phyloP scores from a whole-genome alignment of 2,113 vertebrate genomes.

The Dromiciops gliroides region DNA sequence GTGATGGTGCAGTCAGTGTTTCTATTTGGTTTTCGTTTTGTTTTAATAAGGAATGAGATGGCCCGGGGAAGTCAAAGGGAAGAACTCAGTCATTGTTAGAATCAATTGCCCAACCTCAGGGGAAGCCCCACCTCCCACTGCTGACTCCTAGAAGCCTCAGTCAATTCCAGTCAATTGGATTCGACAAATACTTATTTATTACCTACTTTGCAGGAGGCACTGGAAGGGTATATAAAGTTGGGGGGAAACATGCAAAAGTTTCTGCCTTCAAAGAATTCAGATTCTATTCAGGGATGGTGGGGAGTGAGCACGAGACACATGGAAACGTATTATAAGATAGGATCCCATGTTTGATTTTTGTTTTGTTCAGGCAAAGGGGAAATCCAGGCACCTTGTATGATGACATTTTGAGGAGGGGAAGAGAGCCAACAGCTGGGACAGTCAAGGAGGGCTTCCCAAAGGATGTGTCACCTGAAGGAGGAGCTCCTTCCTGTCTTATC shows the following conservation, averaged over 20 bases:
- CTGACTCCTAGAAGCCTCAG: not conserved
- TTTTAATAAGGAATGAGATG: not conserved
- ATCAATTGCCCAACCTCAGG: not conserved
- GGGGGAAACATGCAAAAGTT: not conserved
- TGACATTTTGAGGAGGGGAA: not conserved
- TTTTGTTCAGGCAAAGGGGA: not conserved
- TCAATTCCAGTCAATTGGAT: not conserved
- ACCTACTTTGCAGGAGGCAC: not conserved
- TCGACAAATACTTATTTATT: not conserved
- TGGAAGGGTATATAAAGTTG: not conserved
- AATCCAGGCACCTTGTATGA: not conserved
- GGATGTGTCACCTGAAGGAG: not conserved
- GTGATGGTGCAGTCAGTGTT: not conserved
- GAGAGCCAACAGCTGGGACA: not conserved
- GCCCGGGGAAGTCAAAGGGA: not conserved
- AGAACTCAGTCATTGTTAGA: not conserved
- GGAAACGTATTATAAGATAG: not conserved
- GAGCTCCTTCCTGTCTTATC: not conserved
- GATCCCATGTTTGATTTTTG: not conserved
- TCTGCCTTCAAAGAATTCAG: not conserved
- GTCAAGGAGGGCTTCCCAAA: not conserved
- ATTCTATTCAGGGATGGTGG: not conserved
- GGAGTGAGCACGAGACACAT: not conserved
- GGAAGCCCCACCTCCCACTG: not conserved
- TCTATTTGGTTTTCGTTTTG: not conserved